A percentile compares a stretch with the other conserved stretches of the same genome.
phyloP scores from a whole-genome alignment of 2,888 invertebrate species.

The Cheiracanthium punctorium region DNA sequence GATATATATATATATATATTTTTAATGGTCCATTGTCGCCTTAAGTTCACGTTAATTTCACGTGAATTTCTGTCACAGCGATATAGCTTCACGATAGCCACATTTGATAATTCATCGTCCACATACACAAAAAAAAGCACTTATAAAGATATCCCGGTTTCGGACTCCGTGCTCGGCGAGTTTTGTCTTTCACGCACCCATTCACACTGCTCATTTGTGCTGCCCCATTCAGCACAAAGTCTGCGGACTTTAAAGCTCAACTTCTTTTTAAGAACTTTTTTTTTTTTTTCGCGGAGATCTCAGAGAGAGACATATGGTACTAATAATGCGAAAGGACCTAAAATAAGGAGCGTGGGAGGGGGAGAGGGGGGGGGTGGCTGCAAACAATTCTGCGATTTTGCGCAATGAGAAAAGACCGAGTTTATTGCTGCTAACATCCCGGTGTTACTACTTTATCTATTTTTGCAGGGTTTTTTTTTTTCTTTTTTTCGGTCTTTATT shows the following conservation, averaged over 20 bases:
- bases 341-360: constrained; percentile 34
- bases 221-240: constrained; percentile 27
- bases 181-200: constrained; percentile 46
- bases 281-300: too few species aligned
- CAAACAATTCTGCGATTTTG: constrained; percentile 47
- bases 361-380: not conserved
- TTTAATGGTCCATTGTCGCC: too few species aligned
- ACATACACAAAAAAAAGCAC: too few species aligned
- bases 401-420: constrained; percentile 62
- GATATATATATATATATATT: too few species aligned
- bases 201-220: constrained; percentile 16
- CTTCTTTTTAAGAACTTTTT: constrained; percentile 44
- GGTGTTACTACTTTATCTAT: constrained; percentile 65
- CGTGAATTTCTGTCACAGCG: too few species aligned
- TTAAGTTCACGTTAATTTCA: too few species aligned
- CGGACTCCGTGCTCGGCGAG: not conserved
- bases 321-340: constrained; percentile 64
- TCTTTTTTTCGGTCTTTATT: constrained; percentile 14
- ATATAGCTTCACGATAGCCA: too few species aligned
- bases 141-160: not conserved
- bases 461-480: constrained; percentile 30
- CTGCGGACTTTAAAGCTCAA: constrained; percentile 45
- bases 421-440: constrained; percentile 68
- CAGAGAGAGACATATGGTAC: constrained; percentile 59
- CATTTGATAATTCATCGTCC: too few species aligned